Conservation (phyloP, 2,113 vertebrate genomes). For the Mobula birostris region DNA sequence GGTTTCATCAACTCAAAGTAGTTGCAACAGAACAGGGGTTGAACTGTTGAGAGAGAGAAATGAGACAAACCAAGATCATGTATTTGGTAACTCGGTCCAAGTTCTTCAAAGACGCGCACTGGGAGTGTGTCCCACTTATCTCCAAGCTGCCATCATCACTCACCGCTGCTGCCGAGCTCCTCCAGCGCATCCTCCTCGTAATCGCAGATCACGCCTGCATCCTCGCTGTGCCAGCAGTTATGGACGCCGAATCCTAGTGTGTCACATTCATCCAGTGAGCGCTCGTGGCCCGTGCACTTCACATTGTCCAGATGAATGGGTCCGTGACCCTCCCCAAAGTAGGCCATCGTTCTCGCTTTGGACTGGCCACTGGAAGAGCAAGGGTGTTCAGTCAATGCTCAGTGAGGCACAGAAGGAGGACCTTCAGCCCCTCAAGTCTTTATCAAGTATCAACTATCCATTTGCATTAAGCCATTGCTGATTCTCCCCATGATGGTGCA, state of each 20-base stretch:
- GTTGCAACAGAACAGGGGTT: too few species aligned
- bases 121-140: background rate
- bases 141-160: background rate
- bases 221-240: slow-evolving; percentile 67
- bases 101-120: background rate
- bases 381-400: background rate
- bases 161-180: background rate
- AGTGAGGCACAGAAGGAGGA: background rate
- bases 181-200: slow-evolving; percentile 46
- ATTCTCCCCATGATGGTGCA: too few species aligned
- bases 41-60: too few species aligned
- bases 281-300: slow-evolving; percentile 74
- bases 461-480: too few species aligned
- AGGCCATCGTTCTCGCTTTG: slow-evolving; percentile 63
- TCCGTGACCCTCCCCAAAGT: slow-evolving; percentile 69
- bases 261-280: slow-evolving; percentile 59
- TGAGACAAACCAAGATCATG: background rate
- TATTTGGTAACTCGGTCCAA: background rate
- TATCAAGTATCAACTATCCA: too few species aligned
- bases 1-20: too few species aligned
- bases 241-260: slow-evolving; percentile 56
- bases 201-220: slow-evolving; percentile 73
- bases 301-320: slow-evolving; percentile 72
- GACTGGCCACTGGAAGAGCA: slow-evolving; percentile 61
- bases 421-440: background rate